A percentile compares a stretch with the other conserved stretches of the same genome.
These are phyloP conservation scores for Lonchura striata DNA, from an alignment of 2,113 vertebrate genomes.

Conservation along the genomic window DNA sequence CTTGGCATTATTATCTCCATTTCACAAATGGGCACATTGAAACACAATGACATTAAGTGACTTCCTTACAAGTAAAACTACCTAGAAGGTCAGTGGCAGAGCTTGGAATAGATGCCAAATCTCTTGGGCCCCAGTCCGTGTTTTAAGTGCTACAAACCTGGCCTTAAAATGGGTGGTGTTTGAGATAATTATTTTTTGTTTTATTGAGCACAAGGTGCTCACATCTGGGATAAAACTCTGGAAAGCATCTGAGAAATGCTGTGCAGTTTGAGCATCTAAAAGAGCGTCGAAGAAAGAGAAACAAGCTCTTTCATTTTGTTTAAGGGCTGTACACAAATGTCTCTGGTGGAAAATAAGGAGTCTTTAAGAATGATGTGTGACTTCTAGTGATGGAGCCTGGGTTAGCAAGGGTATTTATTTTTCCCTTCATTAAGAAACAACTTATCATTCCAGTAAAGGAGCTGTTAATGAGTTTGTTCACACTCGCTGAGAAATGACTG, in stretches of 20 bases:
- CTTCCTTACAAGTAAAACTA: conserved; percentile 52
- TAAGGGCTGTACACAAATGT: conserved; percentile 58
- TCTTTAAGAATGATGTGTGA: conserved; percentile 72
- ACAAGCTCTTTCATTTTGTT: conserved; percentile 54
- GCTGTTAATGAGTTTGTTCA: conserved; percentile 74
- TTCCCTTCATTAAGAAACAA: conserved; percentile 74
- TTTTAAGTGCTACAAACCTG: conserved; percentile 20
- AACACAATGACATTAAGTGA: conserved; percentile 42
- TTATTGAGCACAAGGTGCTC: neutral
- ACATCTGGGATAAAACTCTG: neutral
- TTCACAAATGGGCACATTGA: conserved; percentile 55
- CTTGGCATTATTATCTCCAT: conserved; percentile 48
- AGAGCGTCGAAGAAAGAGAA: conserved; percentile 37
- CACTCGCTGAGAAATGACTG: conserved; percentile 72
- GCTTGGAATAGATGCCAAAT: conserved; percentile 41
- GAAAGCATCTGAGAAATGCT: conserved; percentile 3
- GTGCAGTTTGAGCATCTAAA: conserved; percentile 29
- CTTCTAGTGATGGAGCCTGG: conserved; percentile 62
- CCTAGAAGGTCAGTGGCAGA: conserved; percentile 39
- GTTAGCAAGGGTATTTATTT: conserved; percentile 71
- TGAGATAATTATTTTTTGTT: neutral
- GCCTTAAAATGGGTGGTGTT: neutral
- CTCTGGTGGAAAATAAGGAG: conserved; percentile 69
- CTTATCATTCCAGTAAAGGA: conserved; percentile 73
- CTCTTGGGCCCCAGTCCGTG: neutral